Evolutionary conservation across 2,113 vertebrate species (phyloP), one percentile per base, ranked within the genome.

Genomic region (Eurystomus gularis): DNA sequence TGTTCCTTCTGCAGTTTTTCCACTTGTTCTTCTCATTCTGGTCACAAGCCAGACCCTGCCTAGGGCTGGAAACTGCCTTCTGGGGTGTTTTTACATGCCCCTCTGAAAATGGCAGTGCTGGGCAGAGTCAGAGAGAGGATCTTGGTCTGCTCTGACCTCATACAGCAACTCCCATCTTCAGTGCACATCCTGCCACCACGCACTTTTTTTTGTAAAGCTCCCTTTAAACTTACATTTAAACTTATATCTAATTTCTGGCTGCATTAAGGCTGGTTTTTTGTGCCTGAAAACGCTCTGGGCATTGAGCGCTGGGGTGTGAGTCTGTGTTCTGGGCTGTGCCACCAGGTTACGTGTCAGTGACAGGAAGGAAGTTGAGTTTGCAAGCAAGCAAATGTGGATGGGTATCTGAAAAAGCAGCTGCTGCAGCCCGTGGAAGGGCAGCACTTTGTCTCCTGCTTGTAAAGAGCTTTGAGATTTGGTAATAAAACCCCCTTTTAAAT

Each of bases 401-500:
- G 44, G 18, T 60, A 26, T 94, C 81, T 73, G 88, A 87, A 91
- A n/a, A 89, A 95, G 95, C 76, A 92, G 80, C 88, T 89, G 84
- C 93, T 82, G 77, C 75, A 91, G 75, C 91, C 61, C 2, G 2
- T 91, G 48, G 81, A 96, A 93, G 92, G 89, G 86, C 68, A 60
- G 80, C 93, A 68, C 83, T 87, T 93, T 81, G 82, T 94, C 96
- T 97, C 86, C 94, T 93, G 96, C 96, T 96, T 97, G 90, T 95
- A 93, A 97, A 97, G 94, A 96, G 57, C 93, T 96, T 97, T 86
- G 48, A 97, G 82, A 92, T 93, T 96, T 97, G 95, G 96, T 96
- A 98, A 98, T 98, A 98, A 98, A 98, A 42, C 46, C 57, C 61
- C 91, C 80, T 96, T 96, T 96, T 93, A 68, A 91, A 84, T 94